These are phyloP conservation scores for Clarias pachynema DNA, from an alignment of 2,797 vertebrate genomes.

Conservation along the genomic window DNA sequence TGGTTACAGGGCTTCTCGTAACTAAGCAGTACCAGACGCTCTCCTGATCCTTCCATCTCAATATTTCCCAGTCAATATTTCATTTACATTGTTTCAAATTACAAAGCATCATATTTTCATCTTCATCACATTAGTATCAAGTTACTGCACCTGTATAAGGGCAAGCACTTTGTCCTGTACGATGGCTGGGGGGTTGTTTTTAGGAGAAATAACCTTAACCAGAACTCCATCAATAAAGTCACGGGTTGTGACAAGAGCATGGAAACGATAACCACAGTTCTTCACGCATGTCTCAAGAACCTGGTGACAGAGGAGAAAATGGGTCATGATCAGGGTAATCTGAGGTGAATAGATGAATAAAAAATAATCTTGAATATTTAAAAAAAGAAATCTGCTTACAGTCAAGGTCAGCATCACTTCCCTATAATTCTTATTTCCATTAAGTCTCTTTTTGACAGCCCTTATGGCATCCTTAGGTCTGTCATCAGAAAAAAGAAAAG, in stretches of 20 bases:
- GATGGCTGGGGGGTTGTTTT: constrained; percentile 95
- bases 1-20: constrained; percentile 48
- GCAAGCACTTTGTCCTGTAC: constrained; percentile 98
- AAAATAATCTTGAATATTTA: not conserved
- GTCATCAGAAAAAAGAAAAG: constrained; percentile 28
- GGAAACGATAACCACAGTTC: constrained; percentile 98
- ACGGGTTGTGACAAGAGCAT: constrained; percentile 89
- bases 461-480: constrained; percentile 97
- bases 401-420: constrained; percentile 97
- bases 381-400: constrained; percentile 72
- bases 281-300: constrained; percentile 98
- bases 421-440: constrained; percentile 94
- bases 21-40: constrained; percentile 27
- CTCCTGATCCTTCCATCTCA: constrained; percentile 1
- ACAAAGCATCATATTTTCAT: constrained; percentile 21
- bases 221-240: constrained; percentile 96
- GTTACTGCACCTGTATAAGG: constrained; percentile 87
- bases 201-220: constrained; percentile 96
- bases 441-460: constrained; percentile 94
- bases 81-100: not conserved
- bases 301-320: constrained; percentile 64
- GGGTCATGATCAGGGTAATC: not conserved
- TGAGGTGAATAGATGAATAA: not conserved
- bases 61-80: not conserved
- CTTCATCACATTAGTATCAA: not conserved